These are phyloP conservation scores for Pipistrellus pipistrellus DNA, from an alignment of 2,797 vertebrate species.

Conservation along the genomic window DNA sequence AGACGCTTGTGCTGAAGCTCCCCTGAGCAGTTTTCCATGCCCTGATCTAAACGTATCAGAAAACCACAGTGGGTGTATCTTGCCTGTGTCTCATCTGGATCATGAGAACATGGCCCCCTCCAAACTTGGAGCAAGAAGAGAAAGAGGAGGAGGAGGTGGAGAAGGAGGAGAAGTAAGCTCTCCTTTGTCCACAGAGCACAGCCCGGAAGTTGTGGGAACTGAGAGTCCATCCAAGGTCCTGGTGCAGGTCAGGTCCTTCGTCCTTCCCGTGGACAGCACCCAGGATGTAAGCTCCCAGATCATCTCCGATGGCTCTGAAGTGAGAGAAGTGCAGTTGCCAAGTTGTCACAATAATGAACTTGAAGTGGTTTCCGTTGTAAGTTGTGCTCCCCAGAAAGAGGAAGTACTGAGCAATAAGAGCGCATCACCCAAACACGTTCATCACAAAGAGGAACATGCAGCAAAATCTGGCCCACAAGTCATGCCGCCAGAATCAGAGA, in stretches of 20 bases:
- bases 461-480: constrained; percentile 79
- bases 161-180: neutral
- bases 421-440: constrained; percentile 47
- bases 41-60: constrained; percentile 52
- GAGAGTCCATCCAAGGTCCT: constrained; percentile 75
- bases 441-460: neutral
- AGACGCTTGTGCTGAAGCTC: neutral
- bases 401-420: neutral
- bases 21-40: neutral
- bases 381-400: constrained; percentile 59
- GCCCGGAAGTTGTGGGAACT: neutral
- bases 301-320: constrained; percentile 69
- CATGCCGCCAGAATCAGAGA: constrained; percentile 70
- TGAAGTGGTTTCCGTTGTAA: constrained; percentile 79
- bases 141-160: neutral
- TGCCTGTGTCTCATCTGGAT: constrained; percentile 14
- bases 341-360: constrained; percentile 74
- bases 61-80: neutral
- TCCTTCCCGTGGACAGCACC: constrained; percentile 68
- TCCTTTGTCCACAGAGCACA: constrained; percentile 22
- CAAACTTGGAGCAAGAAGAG: neutral
- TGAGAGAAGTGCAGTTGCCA: constrained; percentile 78
- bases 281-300: constrained; percentile 65
- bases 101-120: neutral
- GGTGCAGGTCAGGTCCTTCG: constrained; percentile 78